Evolutionary conservation across 2,888 invertebrate species (phyloP).

Genomic region (Drosophila algonquin): DNA sequence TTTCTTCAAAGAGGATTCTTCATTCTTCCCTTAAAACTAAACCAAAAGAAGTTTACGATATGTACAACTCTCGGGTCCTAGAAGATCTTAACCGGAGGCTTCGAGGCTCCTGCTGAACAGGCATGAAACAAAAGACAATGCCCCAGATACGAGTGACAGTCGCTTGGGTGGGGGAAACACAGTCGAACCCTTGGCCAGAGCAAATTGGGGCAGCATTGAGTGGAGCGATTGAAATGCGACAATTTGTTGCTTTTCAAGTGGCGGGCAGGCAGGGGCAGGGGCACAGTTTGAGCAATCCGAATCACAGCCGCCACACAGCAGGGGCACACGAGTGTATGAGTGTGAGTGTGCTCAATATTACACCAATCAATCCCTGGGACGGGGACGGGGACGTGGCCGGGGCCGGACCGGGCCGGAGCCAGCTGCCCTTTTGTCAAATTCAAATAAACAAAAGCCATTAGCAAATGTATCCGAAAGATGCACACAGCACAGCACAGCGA

Average conservation of each 20-base stretch:
- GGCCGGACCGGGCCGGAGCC: slow-evolving; percentile 44
- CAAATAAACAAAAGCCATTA: slow-evolving; percentile 76
- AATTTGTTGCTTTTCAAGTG: slow-evolving; percentile 64
- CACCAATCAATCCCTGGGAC: slow-evolving; percentile 50
- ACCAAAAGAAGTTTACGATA: too few relatives aligned
- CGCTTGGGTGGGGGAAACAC: slow-evolving; percentile 7
- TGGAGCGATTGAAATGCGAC: slow-evolving; percentile 70
- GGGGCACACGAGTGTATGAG: neutral
- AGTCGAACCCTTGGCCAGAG: slow-evolving; percentile 51
- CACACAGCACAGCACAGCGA: slow-evolving; percentile 29
- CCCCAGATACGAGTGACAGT: slow-evolving; percentile 32
- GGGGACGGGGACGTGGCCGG: slow-evolving; percentile 7
- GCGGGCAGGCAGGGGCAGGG: slow-evolving; percentile 1
- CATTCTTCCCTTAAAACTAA: too few relatives aligned
- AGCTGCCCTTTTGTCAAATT: slow-evolving; percentile 76
- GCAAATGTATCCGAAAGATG: slow-evolving; percentile 76
- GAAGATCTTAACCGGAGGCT: neutral
- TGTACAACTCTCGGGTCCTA: too few relatives aligned
- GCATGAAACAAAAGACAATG: slow-evolving; percentile 17
- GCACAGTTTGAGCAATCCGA: slow-evolving; percentile 45
- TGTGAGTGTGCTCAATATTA: slow-evolving; percentile 22
- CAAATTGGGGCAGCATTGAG: slow-evolving; percentile 73
- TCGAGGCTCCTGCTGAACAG: slow-evolving; percentile 6
- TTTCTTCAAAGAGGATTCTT: too few relatives aligned
- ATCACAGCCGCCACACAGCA: slow-evolving; percentile 19